phyloP scores from a whole-genome alignment of 2,797 vertebrate genomes.

The Danionella dracula region DNA sequence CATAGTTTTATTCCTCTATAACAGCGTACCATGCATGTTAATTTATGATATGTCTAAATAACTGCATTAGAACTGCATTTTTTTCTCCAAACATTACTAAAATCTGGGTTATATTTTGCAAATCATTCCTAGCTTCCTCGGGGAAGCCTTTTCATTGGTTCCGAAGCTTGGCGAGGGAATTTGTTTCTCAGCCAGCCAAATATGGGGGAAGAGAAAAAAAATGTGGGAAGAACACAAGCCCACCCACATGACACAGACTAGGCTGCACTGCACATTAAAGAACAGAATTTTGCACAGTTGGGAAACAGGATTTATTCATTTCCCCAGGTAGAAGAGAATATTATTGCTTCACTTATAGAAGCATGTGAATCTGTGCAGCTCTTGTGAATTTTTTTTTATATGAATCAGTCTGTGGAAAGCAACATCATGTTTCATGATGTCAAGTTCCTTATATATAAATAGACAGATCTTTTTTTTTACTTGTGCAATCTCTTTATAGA shows the following conservation, averaged over 20 bases:
- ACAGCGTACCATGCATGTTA: too few species aligned
- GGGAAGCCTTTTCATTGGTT: constrained; percentile 31
- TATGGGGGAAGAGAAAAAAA: constrained; percentile 26
- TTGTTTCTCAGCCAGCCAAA: constrained; percentile 45
- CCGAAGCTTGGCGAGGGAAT: constrained; percentile 37
- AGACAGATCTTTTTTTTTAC: background rate
- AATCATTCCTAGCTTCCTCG: constrained; percentile 40
- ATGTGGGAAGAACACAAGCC: constrained; percentile 39
- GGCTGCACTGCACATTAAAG: constrained; percentile 42
- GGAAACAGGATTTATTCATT: constrained; percentile 52
- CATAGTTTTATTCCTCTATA: too few species aligned
- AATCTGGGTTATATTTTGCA: constrained; percentile 41
- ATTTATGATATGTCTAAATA: background rate
- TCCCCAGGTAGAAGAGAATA: constrained; percentile 74
- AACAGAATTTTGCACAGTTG: constrained; percentile 48
- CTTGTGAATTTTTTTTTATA: constrained; percentile 92
- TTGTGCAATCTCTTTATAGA: background rate
- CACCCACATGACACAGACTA: constrained; percentile 41
- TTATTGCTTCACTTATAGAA: constrained; percentile 73
- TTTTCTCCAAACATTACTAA: constrained; percentile 2
- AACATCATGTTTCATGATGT: constrained; percentile 39
- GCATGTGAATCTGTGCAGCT: constrained; percentile 76
- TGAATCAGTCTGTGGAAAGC: constrained; percentile 78
- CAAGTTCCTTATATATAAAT: constrained; percentile 10
- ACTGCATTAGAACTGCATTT: background rate